Conservation (phyloP, 2,797 vertebrate species). For the Sternarchorhynchus goeldii region DNA sequence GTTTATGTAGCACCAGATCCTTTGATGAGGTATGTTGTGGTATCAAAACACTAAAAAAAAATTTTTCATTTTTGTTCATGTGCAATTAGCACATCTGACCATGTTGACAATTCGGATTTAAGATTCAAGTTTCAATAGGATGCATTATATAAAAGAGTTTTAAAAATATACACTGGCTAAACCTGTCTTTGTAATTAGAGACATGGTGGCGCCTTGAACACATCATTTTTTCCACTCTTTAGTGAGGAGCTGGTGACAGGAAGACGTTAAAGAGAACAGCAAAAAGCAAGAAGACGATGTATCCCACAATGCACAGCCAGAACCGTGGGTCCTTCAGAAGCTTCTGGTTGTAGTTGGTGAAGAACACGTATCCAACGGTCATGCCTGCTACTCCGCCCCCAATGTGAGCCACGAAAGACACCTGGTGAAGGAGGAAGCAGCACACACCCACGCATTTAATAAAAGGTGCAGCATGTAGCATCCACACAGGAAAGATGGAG, state of each 20-base stretch:
- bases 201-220: neutral
- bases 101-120: neutral
- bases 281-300: constrained; percentile 76
- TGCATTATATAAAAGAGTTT: neutral
- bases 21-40: constrained; percentile 3
- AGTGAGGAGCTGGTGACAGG: constrained; percentile 74
- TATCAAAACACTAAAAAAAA: neutral
- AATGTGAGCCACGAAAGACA: constrained; percentile 91
- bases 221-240: neutral
- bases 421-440: constrained; percentile 65
- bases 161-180: neutral
- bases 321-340: constrained; percentile 87
- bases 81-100: neutral
- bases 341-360: constrained; percentile 83
- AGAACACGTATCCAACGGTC: constrained; percentile 90
- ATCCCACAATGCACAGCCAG: constrained; percentile 85
- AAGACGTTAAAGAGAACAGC: constrained; percentile 88
- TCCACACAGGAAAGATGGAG: neutral
- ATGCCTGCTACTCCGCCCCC: constrained; percentile 87
- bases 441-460: neutral
- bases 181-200: neutral
- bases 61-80: neutral
- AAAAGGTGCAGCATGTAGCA: neutral
- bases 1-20: neutral
- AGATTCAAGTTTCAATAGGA: neutral